Evolutionary conservation across 2,113 vertebrate genomes (phyloP).

Genomic region (Tylochromis polylepis): DNA sequence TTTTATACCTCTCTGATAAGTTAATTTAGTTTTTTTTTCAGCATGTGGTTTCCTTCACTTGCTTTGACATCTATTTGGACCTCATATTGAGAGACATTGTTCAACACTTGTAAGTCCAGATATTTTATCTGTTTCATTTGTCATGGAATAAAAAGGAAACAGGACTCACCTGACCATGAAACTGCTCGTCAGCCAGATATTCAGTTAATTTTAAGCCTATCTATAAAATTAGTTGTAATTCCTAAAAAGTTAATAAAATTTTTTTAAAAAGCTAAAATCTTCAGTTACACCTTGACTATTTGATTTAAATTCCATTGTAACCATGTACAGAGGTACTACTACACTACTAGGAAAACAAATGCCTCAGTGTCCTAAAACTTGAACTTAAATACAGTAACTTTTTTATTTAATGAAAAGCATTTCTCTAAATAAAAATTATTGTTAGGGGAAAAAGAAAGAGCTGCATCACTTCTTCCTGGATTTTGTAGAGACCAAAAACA

Average conservation of each 20-base stretch:
- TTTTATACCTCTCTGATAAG: not conserved
- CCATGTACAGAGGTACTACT: not conserved
- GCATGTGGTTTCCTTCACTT: not conserved
- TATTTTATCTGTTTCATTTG: too few relatives aligned
- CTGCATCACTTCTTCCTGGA: not conserved
- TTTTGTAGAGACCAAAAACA: not conserved
- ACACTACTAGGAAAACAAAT: not conserved
- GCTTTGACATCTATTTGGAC: not conserved
- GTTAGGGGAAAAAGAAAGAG: not conserved
- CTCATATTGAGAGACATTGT: accelerated
- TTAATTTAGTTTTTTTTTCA: not conserved
- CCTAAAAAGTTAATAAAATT: too few relatives aligned
- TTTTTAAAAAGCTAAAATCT: not conserved
- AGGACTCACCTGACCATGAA: not conserved
- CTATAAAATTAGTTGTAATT: not conserved
- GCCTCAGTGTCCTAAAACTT: not conserved
- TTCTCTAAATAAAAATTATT: not conserved
- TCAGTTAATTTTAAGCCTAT: not conserved
- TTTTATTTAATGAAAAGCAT: not conserved
- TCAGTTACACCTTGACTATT: not conserved
- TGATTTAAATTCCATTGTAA: not conserved
- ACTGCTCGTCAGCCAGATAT: not conserved
- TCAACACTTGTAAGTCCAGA: not conserved
- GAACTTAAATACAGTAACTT: not conserved
- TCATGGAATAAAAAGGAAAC: not conserved